Evolutionary conservation across 2,888 invertebrate species (phyloP), one percentile per base, ranked within the genome.

Genomic region (Patella ulyssiponensis): DNA sequence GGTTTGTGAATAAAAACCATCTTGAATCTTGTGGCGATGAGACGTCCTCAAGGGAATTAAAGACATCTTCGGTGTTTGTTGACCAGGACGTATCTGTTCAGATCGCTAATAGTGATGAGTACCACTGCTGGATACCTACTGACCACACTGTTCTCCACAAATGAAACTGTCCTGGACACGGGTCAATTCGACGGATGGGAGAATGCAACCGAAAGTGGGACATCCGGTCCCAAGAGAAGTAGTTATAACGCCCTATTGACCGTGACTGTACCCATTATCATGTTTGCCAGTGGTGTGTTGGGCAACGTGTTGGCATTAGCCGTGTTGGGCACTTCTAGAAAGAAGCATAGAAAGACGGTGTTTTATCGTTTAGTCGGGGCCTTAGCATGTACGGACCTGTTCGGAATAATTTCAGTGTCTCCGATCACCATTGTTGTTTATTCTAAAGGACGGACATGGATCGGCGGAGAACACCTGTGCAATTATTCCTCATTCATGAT

Each of bases 351-450:
- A 75, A 79, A 86, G 73, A 88, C 90, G 0, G 88, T 90, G 0
- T 91, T 91, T 82, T 91, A 90, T 81, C 86, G 88, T 12, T 81
- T 91, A 14, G 87, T 91, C 27, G 89, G 88, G 9, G 89, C 86
- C n/a, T 82, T 91, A 15, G 89, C 89, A 2, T 84, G 87, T 79
- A 90, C 90, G 1, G 91, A 91, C 79, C 83, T 91, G 12, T 83
- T 90, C 33, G 91, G 91, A 12, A 91, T 88, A 15, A 74, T 89
- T 15, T 81, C 87, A 27, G 89, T 89, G 7, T 88, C 90, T 1
- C 86, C 86, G 5, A 80, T 88, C 11, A 84, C 83, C 9, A 77
- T 87, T 20, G 72, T 80, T 2, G 83, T 84, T 2, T 91, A 91
- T 81, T 74, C 82, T 9, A 85, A 83, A 69, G 80, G 86, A 51